Base-by-base conservation (phyloP, 2,113 vertebrate genomes). In the Drymodes brunneopygia region DNA sequence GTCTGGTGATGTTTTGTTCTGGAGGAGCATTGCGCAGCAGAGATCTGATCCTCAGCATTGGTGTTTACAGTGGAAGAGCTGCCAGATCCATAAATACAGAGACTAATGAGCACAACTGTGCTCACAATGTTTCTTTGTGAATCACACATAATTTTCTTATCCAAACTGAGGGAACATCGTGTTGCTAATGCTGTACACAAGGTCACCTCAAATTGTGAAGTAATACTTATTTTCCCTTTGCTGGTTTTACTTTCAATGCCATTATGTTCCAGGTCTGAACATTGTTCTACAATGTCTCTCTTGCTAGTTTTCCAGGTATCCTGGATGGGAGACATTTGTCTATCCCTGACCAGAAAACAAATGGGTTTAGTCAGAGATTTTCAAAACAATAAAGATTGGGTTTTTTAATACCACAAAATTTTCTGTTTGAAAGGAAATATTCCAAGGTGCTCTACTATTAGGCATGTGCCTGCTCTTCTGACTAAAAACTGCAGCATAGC, bases 51-150 rank as follows among this genome's bases (percentile, higher is more conserved):
- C 56, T 83, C 57, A 44, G 50, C 82, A 67, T 36, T 19, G 2
- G 18, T 92, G 64, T 84, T 93, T 88, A 71, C 53, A 93, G 56
- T 45, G 60, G 56, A 88, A 88, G 65, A 54, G 75, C 62, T 81
- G 90, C 87, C 64, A 93, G 82, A 74, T 22, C 60, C 81, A 78
- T 96, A 86, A 96, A 96, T 78, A 78, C 1, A 7, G 64, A 57
- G 36, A 56, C 56, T 88, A 84, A 73, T 0, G 2, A 92, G 51
- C 36, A 56, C 67, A 86, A 44, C 67, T 90, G 35, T 67, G 67
- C 60, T 96, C 85, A 88, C 18, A 88, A 60, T 71, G 67, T 94
- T 96, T 95, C 92, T 84, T 95, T 88, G 82, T 72, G 69, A 88
- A 84, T 83, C 69, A 72, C 82, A 53, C 56, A 22, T 5, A 2